Conservation (phyloP, 2,888 invertebrate genomes). For the Hedya salicella region DNA sequence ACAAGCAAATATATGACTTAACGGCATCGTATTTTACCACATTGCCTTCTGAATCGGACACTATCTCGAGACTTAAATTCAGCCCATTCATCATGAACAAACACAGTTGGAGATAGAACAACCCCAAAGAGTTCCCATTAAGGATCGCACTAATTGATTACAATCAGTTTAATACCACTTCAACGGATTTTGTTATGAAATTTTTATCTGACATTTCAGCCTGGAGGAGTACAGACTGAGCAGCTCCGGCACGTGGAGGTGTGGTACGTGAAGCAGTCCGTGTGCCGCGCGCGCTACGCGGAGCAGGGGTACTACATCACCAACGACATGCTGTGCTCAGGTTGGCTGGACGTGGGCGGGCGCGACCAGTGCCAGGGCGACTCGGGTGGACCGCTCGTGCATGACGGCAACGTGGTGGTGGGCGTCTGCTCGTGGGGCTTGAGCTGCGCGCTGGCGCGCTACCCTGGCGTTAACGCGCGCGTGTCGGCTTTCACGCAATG, state of each 20-base stretch:
- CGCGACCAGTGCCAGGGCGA: conserved; percentile 71
- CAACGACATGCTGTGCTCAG: conserved; percentile 67
- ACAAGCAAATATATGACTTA: no score
- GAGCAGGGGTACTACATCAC: conserved; percentile 50
- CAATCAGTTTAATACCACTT: no score
- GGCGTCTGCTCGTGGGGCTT: conserved; percentile 60
- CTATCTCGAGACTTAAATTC: no score
- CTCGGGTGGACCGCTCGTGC: conserved; percentile 67
- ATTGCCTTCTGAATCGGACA: no score
- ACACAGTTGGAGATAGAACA: no score
- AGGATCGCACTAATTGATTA: no score
- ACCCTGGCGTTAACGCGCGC: conserved; percentile 60
- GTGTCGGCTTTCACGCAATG: conserved; percentile 60
- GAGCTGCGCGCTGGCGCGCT: conserved; percentile 52
- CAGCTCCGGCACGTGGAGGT: conserved; percentile 16
- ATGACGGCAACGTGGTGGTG: conserved; percentile 57
- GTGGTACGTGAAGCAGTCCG: conserved; percentile 51
- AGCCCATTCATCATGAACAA: no score
- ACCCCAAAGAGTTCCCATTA: no score
- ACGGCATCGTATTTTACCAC: no score
- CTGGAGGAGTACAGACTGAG: conserved; percentile 15
- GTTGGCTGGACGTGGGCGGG: conserved; percentile 65
- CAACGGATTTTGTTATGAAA: no score
- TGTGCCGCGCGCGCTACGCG: conserved; percentile 54
- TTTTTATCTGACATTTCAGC: no score